A percentile compares a stretch with the other conserved stretches of the same genome.
phyloP scores from a whole-genome alignment of 2,113 vertebrate species.

The Tautogolabrus adspersus region DNA sequence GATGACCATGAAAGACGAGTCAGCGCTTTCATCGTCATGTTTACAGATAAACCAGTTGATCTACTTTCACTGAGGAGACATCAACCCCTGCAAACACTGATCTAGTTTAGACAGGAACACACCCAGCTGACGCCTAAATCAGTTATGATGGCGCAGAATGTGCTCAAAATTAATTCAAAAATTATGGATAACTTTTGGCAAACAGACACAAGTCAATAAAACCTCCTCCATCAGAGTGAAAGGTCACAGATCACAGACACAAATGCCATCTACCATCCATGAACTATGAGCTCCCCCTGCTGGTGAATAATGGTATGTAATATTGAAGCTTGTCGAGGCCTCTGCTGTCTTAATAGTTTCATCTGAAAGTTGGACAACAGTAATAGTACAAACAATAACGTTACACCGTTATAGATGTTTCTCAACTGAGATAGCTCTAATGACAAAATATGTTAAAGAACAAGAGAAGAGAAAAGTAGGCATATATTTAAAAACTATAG shows the following conservation, averaged over 20 bases:
- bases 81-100: slow-evolving; percentile 24
- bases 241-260: slow-evolving; percentile 19
- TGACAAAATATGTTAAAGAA: no score
- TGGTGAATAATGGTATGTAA: slow-evolving; percentile 16
- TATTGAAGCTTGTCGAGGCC: no score
- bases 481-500: no score
- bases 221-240: slow-evolving; percentile 1
- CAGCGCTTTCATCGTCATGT: slow-evolving; percentile 31
- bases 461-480: no score
- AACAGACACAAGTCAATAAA: not conserved
- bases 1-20: slow-evolving; percentile 45
- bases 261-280: not conserved
- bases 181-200: not conserved
- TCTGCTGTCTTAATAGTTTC: no score
- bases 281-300: slow-evolving; percentile 51
- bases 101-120: not conserved
- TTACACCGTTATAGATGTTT: no score
- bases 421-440: no score
- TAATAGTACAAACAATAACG: no score
- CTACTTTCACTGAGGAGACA: slow-evolving; percentile 15
- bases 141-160: not conserved
- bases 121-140: not conserved
- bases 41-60: slow-evolving; percentile 62
- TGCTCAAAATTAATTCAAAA: not conserved
- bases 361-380: no score